Conservation (phyloP, 2,888 invertebrate genomes). For the Eristalinus aeneus region DNA sequence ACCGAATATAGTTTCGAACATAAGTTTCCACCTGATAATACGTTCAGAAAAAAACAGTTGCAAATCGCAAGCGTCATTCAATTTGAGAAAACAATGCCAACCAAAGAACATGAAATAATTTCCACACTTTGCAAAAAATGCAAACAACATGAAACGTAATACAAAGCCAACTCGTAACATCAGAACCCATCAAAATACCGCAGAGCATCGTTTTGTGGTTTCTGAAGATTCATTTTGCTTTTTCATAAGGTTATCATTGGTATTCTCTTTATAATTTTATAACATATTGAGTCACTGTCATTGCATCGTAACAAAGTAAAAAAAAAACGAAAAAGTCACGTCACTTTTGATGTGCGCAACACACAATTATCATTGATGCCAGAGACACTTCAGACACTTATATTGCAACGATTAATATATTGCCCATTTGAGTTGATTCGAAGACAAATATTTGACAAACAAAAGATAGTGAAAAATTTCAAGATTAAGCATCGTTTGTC, state of each 20-base stretch:
- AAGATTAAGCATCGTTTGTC: constrained; percentile 27
- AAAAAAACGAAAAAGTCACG: constrained; percentile 38
- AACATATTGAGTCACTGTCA: constrained; percentile 10
- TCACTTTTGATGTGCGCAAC: constrained; percentile 55
- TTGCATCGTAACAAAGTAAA: neutral
- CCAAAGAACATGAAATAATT: too few species aligned
- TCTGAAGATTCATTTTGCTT: neutral
- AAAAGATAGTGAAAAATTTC: constrained; percentile 34
- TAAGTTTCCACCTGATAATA: too few species aligned
- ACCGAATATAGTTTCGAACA: too few species aligned
- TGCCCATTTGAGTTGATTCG: constrained; percentile 47
- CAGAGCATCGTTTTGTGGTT: neutral
- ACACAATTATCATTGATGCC: constrained; percentile 32
- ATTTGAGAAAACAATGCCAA: too few species aligned
- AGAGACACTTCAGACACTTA: constrained; percentile 24
- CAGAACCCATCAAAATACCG: neutral
- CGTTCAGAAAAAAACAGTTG: too few species aligned
- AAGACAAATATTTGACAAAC: constrained; percentile 63
- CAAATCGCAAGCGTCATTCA: too few species aligned
- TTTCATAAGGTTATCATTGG: neutral
- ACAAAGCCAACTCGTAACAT: neutral
- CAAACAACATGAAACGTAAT: too few species aligned
- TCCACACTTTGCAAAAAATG: too few species aligned
- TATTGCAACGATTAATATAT: constrained; percentile 45
- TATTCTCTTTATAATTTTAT: neutral